Conservation (phyloP, 2,888 invertebrate species). For the Ctenicera cuprea region DNA sequence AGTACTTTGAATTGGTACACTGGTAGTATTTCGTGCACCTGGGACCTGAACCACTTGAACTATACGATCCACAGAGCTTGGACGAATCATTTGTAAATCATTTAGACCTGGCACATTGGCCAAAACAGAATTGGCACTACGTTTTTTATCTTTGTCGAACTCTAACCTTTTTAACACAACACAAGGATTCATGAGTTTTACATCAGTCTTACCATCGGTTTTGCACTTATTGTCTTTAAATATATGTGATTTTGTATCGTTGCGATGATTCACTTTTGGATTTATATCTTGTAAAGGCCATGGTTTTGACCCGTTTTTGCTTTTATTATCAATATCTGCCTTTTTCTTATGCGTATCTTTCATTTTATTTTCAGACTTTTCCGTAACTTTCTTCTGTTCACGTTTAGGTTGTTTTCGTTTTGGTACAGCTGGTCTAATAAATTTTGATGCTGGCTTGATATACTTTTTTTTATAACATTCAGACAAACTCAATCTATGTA, state of each 20-base stretch:
- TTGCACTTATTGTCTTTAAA: slow-evolving; percentile 27
- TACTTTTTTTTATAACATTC: slow-evolving; percentile 41
- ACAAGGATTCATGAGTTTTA: slow-evolving; percentile 55
- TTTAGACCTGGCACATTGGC: slow-evolving; percentile 77
- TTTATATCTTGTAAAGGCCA: slow-evolving; percentile 61
- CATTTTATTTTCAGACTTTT: slow-evolving; percentile 41
- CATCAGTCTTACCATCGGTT: slow-evolving; percentile 36
- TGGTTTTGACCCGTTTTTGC: slow-evolving; percentile 42
- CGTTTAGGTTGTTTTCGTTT: slow-evolving; percentile 29
- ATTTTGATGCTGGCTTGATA: slow-evolving; percentile 1
- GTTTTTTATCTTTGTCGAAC: slow-evolving; percentile 55
- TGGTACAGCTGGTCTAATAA: slow-evolving; percentile 2
- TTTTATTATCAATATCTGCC: neutral
- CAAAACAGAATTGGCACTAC: slow-evolving; percentile 70
- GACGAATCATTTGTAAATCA: slow-evolving; percentile 77
- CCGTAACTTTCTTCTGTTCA: slow-evolving; percentile 18
- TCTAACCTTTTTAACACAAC: slow-evolving; percentile 60
- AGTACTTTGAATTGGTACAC: slow-evolving; percentile 62
- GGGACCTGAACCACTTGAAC: slow-evolving; percentile 71
- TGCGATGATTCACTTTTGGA: slow-evolving; percentile 55
- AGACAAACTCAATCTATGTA: slow-evolving; percentile 45
- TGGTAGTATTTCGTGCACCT: slow-evolving; percentile 63
- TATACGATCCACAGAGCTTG: slow-evolving; percentile 70
- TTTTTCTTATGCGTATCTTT: slow-evolving; percentile 30
- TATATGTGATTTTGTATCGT: slow-evolving; percentile 39